Base-by-base conservation (phyloP, 1,140 invertebrate genomes). In the Drosophila parabipectinata region DNA sequence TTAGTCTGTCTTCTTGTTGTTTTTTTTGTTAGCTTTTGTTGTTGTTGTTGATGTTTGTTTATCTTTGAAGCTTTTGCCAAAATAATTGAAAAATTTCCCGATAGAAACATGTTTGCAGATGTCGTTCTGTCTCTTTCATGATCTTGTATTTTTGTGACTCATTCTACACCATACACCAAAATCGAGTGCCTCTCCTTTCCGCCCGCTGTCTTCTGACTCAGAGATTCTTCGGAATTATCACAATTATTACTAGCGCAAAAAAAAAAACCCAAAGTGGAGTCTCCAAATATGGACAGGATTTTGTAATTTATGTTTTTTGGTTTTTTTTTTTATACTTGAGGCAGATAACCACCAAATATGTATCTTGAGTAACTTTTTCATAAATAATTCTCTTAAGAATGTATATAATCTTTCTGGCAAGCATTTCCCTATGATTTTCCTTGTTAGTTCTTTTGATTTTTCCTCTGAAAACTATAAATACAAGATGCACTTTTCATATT, bases 141-240 rank as follows among this genome's bases (percentile, higher is more conserved):
- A 41, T 32, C 32, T 32, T 7, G 30, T 32, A 10, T 32, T 44
- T 44, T 18, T 26, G 24, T 74, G 71, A 74, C 61, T 74, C 71
- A 74, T 28, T 26, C 53, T 39, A 44, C 62, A 47, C 44, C 2
- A 53, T 37, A 26, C 32, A 39, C 8, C 14, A 12, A 14, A 14
- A 21, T 21, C 21, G 21, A 21, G 21, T 7, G 34, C 10, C 21
- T 8, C 24, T 58, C 50, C 45, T 34, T 34, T 44, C 10, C 21
- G 12, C 8, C 41, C 14, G 4, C 30, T 39, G 30, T 15, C n/a
- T 32, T 28, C 28, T 74, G 72, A 74, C 47, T 75, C 72, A 75
- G 53, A 14, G 60, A 66, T 75, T 75, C 72, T 74, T 66, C 47
- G 32, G 72, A 75, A 75, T 75, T 58, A 74, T 74, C 72, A 53